These are phyloP conservation scores for Coptodon bakossiorum DNA, from an alignment of 2,113 vertebrate genomes.

Conservation along the genomic window DNA sequence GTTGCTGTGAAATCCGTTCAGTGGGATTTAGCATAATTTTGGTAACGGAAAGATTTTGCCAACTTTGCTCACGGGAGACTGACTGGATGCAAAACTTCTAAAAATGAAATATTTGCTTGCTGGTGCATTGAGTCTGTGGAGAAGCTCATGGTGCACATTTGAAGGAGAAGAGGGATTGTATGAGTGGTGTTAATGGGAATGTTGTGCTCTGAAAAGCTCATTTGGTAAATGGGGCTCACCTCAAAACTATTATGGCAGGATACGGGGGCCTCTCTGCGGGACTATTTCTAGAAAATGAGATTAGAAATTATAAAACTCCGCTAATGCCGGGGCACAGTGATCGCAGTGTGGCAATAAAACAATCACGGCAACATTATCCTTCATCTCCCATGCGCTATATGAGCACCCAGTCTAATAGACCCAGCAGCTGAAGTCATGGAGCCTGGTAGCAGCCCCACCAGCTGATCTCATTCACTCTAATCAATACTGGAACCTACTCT, in stretches of 20 bases:
- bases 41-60: neutral
- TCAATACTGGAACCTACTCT: slow-evolving; percentile 6
- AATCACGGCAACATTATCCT: slow-evolving; percentile 40
- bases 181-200: slow-evolving; percentile 34
- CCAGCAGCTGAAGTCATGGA: neutral
- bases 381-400: slow-evolving; percentile 21
- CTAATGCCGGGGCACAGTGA: neutral
- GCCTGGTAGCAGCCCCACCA: slow-evolving; percentile 3
- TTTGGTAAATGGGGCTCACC: slow-evolving; percentile 67
- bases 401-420: slow-evolving; percentile 6
- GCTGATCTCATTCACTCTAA: slow-evolving; percentile 24
- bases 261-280: slow-evolving; percentile 37
- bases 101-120: neutral
- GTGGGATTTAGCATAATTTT: neutral
- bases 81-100: neutral
- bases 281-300: slow-evolving; percentile 51
- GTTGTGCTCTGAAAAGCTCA: slow-evolving; percentile 41
- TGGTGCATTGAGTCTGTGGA: neutral
- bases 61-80: neutral
- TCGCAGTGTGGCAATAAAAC: slow-evolving; percentile 20
- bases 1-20: neutral
- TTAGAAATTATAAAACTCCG: slow-evolving; percentile 40
- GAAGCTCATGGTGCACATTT: neutral
- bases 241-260: slow-evolving; percentile 57
- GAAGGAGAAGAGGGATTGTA: slow-evolving; percentile 20